Evolutionary conservation across 2,797 vertebrate genomes (phyloP).

Genomic region (Sebastes steindachneri): DNA sequence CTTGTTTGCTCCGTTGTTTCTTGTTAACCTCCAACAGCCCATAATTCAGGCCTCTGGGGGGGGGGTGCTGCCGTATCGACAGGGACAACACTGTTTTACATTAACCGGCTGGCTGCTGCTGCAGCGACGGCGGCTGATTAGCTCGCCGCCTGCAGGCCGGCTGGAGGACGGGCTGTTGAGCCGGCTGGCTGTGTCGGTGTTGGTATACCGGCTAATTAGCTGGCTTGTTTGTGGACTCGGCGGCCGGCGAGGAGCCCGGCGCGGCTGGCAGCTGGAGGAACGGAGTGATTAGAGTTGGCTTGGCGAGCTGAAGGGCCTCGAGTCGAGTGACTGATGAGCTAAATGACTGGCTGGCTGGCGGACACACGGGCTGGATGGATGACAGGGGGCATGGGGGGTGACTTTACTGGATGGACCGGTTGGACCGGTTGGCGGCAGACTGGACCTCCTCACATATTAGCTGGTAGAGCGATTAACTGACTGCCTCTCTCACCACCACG

Average conservation of each 20-base stretch:
- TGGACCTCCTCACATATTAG: neutral
- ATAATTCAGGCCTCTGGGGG: conserved; percentile 50
- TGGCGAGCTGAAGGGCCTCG: neutral
- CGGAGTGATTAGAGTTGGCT: neutral
- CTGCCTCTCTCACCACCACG: neutral
- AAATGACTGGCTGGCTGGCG: neutral
- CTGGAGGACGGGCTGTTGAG: neutral
- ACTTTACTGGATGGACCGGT: neutral
- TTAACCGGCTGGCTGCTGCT: conserved; percentile 8
- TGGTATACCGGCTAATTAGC: conserved; percentile 37
- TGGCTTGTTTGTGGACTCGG: neutral
- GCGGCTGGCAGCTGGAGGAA: conserved; percentile 13
- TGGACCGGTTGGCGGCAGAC: neutral
- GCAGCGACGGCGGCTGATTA: conserved; percentile 5
- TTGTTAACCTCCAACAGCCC: conserved; percentile 65
- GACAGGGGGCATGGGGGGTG: neutral
- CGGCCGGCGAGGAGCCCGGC: neutral
- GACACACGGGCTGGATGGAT: neutral
- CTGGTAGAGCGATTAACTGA: neutral
- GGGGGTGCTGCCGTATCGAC: neutral
- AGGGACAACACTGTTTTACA: conserved; percentile 38
- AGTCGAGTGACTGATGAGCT: conserved; percentile 1
- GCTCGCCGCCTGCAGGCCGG: conserved; percentile 31
- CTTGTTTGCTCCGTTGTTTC: conserved; percentile 50
- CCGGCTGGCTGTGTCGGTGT: neutral